Conservation (phyloP, 2,113 vertebrate species). For the Terrapene triunguis region DNA sequence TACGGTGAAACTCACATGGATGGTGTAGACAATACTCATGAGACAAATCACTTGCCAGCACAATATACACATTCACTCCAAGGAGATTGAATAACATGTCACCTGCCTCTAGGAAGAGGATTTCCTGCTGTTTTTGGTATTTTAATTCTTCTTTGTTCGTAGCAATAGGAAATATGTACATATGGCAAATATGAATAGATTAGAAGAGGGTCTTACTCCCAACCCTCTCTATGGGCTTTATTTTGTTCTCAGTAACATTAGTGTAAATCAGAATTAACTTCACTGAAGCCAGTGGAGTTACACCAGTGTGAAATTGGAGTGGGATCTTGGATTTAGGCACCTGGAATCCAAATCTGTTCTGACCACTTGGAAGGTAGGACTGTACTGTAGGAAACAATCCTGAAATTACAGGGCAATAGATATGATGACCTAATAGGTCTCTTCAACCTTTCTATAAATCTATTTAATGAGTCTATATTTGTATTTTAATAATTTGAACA, state of each 20-base stretch:
- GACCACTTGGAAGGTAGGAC: neutral
- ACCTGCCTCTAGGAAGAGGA: neutral
- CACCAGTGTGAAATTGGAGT: rapidly evolving
- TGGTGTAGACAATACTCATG: neutral
- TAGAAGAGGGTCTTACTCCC: neutral
- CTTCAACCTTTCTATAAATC: neutral
- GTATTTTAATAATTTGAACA: neutral
- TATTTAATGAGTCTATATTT: neutral
- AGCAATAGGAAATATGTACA: neutral
- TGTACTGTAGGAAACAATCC: neutral
- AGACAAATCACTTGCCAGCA: neutral
- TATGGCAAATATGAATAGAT: neutral
- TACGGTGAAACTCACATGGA: neutral
- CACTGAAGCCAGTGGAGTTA: neutral
- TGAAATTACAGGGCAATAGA: neutral
- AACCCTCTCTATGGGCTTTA: rapidly evolving
- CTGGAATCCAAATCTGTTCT: neutral
- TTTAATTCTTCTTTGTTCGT: neutral
- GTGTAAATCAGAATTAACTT: neutral
- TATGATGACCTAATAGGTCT: neutral
- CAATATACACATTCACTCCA: rapidly evolving
- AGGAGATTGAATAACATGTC: neutral
- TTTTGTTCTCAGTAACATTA: rapidly evolving
- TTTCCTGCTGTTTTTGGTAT: neutral
- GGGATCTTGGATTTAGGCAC: neutral